Evolutionary conservation across 2,888 invertebrate genomes (phyloP), one percentile per base, ranked within the genome.

Genomic region (Scaptomyza tumidula): DNA sequence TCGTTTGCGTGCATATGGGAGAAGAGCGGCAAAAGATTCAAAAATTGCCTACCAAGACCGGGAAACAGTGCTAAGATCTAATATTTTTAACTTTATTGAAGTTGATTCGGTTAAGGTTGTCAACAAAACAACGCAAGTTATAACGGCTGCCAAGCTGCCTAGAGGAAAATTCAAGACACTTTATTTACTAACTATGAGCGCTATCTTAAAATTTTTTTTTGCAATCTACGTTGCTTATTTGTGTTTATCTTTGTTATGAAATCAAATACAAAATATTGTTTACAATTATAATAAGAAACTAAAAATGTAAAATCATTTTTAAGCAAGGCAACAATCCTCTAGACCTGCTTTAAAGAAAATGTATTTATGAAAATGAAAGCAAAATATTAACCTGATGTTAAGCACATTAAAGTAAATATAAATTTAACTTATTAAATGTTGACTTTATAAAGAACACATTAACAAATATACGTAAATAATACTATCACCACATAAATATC

Each of bases 211-310:
- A 37, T 19, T 70, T 0, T 78, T 82, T 13, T 75, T 75, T 39
- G 31, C 64, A 0, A 16, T 72, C 0, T 82, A 82, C 16, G 60
- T 79, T 1, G 48, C 31, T 39, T 81, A 66, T 49, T 65, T 78
- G 10, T 9, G 53, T 24, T 54, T 56, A 41, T 9, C 63, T 6
- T 46, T 72, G 4, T 58, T 75, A 14, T 81, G 24, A 44, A 6
- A n/a, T n/a, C 6, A 3, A 14, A 14, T 24, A 5, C 3, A n/a
- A n/a, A n/a, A n/a, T n/a, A n/a, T n/a, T n/a, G n/a, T n/a, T n/a
- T n/a, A n/a, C n/a, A n/a, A n/a, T n/a, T n/a, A n/a, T n/a, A n/a
- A n/a, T n/a, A n/a, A n/a, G n/a, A n/a, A n/a, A n/a, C n/a, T n/a
- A n/a, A n/a, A n/a, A n/a, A n/a, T n/a, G n/a, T n/a, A n/a, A n/a